phyloP scores from a whole-genome alignment of 2,113 vertebrate genomes.

The Macroglossus sobrinus region DNA sequence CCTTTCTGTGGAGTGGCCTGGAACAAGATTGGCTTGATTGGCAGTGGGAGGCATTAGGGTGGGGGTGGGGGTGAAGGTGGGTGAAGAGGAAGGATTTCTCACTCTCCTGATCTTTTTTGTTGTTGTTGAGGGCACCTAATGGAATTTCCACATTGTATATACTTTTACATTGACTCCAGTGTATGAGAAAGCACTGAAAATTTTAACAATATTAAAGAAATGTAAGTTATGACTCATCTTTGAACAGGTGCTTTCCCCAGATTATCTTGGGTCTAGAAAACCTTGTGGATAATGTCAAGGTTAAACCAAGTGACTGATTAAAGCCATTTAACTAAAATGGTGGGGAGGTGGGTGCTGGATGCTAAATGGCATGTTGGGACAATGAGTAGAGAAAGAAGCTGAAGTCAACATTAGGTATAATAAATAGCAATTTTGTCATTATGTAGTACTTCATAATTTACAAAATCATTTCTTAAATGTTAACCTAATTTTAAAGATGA shows the following conservation, averaged over 20 bases:
- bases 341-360: background rate
- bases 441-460: background rate
- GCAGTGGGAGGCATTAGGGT: background rate
- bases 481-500: background rate
- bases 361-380: background rate
- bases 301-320: conserved; percentile 12
- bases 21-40: background rate
- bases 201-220: background rate
- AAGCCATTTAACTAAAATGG: background rate
- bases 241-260: background rate
- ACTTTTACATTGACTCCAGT: background rate
- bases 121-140: background rate
- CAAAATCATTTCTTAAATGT: background rate
- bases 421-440: background rate
- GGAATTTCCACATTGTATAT: background rate
- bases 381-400: background rate
- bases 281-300: background rate
- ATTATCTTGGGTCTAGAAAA: background rate
- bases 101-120: background rate
- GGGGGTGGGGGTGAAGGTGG: accelerated
- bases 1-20: background rate
- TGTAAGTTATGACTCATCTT: background rate
- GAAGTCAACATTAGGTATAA: background rate
- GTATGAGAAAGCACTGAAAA: background rate
- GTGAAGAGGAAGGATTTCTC: background rate